Conservation (phyloP, 2,888 invertebrate genomes). For the Catocala fraxini region DNA sequence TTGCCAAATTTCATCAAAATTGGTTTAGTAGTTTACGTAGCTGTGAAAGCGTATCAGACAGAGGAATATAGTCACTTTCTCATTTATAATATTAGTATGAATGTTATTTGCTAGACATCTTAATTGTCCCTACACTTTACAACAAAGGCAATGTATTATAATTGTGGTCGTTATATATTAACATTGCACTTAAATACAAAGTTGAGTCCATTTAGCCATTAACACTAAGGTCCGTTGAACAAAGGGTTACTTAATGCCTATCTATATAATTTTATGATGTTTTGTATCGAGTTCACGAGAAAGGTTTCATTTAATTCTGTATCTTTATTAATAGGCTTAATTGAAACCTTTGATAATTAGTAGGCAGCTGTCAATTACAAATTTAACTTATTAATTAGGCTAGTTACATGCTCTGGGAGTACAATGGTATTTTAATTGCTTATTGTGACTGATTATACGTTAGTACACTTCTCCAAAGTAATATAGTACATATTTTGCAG, state of each 20-base stretch:
- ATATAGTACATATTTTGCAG: too few species aligned
- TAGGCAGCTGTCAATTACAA: conserved; percentile 15
- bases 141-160: neutral
- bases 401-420: neutral
- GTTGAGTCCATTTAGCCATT: conserved; percentile 16
- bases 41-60: too few species aligned
- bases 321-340: conserved; percentile 38
- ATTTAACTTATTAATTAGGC: conserved; percentile 16
- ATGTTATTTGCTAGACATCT: neutral
- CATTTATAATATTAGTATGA: too few species aligned
- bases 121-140: neutral
- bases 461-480: too few species aligned
- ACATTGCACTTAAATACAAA: conserved; percentile 13
- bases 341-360: conserved; percentile 39
- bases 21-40: too few species aligned
- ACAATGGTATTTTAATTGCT: too few species aligned
- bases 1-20: too few species aligned
- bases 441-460: too few species aligned
- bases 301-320: conserved; percentile 21
- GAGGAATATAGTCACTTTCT: too few species aligned
- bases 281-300: conserved; percentile 26
- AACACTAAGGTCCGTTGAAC: conserved; percentile 16
- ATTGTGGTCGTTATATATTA: conserved; percentile 1
- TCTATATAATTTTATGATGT: conserved; percentile 36
- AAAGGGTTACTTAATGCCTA: conserved; percentile 37